phyloP scores from a whole-genome alignment of 2,113 vertebrate genomes.

The Penelope pileata region DNA sequence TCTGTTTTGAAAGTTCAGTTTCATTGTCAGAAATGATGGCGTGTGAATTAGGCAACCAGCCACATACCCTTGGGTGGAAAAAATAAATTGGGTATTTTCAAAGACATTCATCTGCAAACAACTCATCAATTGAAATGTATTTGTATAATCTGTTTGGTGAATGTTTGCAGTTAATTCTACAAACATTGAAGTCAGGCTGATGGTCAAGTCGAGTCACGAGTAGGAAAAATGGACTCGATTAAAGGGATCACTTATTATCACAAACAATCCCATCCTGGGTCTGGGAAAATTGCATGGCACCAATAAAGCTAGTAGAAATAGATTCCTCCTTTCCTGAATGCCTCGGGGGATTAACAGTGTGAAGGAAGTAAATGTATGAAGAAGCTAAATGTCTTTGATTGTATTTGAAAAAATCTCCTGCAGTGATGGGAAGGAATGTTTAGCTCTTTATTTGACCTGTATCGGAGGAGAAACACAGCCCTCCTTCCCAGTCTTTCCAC shows the following conservation, averaged over 20 bases:
- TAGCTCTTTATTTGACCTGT: conserved; percentile 2
- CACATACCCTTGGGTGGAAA: neutral
- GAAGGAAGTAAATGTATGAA: neutral
- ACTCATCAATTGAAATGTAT: neutral
- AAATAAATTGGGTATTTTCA: neutral
- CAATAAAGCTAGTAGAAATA: neutral
- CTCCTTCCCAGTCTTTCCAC: neutral
- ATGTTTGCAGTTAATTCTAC: conserved; percentile 20
- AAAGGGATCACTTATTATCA: neutral
- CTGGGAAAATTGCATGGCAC: neutral
- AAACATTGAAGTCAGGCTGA: neutral
- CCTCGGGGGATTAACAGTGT: neutral
- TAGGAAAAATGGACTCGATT: neutral
- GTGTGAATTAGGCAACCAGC: neutral
- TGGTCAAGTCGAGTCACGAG: neutral
- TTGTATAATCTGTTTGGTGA: conserved; percentile 33
- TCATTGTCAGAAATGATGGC: neutral
- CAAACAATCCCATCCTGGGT: neutral
- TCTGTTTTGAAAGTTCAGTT: neutral
- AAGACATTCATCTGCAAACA: conserved; percentile 5
- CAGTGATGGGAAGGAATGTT: neutral
- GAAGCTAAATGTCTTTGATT: neutral
- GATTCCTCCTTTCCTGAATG: neutral
- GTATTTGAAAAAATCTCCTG: neutral
- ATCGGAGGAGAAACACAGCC: neutral